Base-by-base conservation (phyloP, 2,888 invertebrate species). In the Heliconius ismenius region DNA sequence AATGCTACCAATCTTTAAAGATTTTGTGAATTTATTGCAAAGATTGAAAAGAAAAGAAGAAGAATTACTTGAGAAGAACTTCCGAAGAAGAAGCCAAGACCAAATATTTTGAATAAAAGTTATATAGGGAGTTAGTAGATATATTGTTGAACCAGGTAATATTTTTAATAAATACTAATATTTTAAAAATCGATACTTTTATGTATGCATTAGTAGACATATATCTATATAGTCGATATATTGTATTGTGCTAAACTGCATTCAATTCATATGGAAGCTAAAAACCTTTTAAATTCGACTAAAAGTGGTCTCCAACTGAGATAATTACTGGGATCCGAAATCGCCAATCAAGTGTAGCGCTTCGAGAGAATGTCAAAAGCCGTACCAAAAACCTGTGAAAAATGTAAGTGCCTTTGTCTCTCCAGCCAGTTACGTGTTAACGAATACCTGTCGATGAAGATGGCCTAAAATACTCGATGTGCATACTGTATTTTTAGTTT, bases 381-480 rank as follows among this genome's bases (percentile, higher is more conserved):
- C 26, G 13, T 15, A 65, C 36, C 26, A 76, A 76, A 76, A 76
- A 72, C 69, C 62, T 63, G 72, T 72, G 72, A 72, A 76, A 75
- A 76, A 54, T 72, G 49, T 28, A 39, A 72, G 64, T 72, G 54
- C 76, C 76, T 76, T 72, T 76, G 72, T 76, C 72, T 68, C 43
- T 58, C 80, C 81, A 81, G 78, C 81, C 80, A 81, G 84, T 86
- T 84, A 84, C 84, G 81, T 80, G 78, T 79, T 84, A 86, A 85
- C 84, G 84, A 78, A 87, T 90, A 91, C 89, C 90, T 91, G 90
- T 86, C 90, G 89, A 90, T 90, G 83, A 86, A 89, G 82, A 77
- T 80, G 83, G 85, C 87, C 87, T 82, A 86, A 91, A 91, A 91
- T 90, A 90, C 81, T 86, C 78, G 82, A 83, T 58, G 39, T 60